Conservation (phyloP, 2,888 invertebrate species). For the Drosophila engyochracea region DNA sequence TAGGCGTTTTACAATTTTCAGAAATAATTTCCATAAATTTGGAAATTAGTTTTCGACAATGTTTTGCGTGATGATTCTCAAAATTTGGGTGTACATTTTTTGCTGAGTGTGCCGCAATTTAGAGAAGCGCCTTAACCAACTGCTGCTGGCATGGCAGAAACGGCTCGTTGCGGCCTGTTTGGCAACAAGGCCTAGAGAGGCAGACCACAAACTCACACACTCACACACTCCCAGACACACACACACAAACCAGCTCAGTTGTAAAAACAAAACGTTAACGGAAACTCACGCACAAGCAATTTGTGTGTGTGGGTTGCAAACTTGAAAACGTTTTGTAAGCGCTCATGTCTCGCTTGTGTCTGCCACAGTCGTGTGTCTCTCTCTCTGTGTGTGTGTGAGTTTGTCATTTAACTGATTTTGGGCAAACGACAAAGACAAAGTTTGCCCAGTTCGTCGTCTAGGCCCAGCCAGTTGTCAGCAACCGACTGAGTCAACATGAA, state of each 20-base stretch:
- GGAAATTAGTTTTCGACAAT: not conserved
- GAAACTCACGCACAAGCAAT: conserved; percentile 56
- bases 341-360: conserved; percentile 48
- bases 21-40: not conserved
- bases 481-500: conserved; percentile 43
- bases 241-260: not conserved
- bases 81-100: not conserved
- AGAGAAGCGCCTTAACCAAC: conserved; percentile 43
- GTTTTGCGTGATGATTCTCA: too few species aligned
- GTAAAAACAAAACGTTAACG: conserved; percentile 34
- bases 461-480: conserved; percentile 35
- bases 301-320: conserved; percentile 40
- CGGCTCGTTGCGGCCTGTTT: conserved; percentile 48
- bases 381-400: conserved; percentile 9
- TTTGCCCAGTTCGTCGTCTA: conserved; percentile 32
- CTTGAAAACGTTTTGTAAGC: conserved; percentile 55
- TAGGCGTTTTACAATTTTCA: not conserved
- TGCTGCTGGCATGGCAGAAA: conserved; percentile 47
- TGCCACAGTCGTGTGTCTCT: conserved; percentile 12
- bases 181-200: conserved; percentile 14
- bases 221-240: too few species aligned
- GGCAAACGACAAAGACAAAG: conserved; percentile 35
- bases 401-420: conserved; percentile 57
- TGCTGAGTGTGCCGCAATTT: conserved; percentile 4
- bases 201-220: not conserved